These are phyloP conservation scores for Agrypnia vestita DNA, from an alignment of 1,140 invertebrate genomes.

Conservation along the genomic window DNA sequence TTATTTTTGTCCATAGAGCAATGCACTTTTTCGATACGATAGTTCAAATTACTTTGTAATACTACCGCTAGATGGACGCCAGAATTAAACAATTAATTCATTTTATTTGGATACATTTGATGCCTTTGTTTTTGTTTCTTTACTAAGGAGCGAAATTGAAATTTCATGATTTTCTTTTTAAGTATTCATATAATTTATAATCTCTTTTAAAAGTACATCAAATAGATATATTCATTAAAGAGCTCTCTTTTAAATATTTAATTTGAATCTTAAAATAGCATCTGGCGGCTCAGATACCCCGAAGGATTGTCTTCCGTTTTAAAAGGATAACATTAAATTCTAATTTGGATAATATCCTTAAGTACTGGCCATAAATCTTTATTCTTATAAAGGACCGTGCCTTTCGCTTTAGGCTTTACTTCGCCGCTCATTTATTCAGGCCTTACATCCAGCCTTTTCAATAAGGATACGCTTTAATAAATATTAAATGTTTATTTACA, in stretches of 20 bases:
- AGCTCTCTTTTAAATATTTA: background rate
- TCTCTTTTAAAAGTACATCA: no score
- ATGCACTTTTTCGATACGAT: no score
- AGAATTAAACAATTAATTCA: no score
- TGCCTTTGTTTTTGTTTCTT: no score
- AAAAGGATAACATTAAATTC: constrained; percentile 54
- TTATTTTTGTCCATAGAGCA: no score
- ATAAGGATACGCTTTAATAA: constrained; percentile 32
- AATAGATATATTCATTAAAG: no score
- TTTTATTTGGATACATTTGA: no score
- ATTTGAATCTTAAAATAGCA: constrained; percentile 31
- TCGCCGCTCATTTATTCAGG: constrained; percentile 23
- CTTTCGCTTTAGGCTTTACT: constrained; percentile 33
- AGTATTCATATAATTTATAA: no score
- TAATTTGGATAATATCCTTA: constrained; percentile 55
- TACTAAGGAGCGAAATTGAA: no score
- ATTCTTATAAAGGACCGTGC: constrained; percentile 25
- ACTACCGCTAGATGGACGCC: no score
- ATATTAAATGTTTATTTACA: constrained; percentile 9
- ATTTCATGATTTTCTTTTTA: no score
- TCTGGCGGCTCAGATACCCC: constrained; percentile 46
- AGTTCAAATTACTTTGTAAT: no score
- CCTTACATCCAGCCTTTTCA: constrained; percentile 33
- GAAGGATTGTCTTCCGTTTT: constrained; percentile 42
- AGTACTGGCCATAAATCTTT: constrained; percentile 51